Percentiles rank a stretch among this genome's conserved stretches.
Conservation (phyloP, 2,113 vertebrate genomes). For the Upupa epops region DNA sequence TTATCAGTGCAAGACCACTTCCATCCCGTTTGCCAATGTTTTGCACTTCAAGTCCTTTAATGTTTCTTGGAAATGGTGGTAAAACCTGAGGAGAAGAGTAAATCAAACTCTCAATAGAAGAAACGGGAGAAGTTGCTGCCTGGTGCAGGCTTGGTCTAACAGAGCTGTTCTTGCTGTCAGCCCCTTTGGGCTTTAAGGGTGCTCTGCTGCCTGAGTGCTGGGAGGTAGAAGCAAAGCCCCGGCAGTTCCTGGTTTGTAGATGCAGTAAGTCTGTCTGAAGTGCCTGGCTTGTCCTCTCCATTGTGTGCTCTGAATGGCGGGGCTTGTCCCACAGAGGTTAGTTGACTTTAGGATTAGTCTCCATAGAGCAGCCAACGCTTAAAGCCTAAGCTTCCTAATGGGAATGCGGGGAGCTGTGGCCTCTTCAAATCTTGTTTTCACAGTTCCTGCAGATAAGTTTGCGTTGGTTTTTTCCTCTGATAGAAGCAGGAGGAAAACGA, state of each 20-base stretch:
- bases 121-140: not conserved
- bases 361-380: not conserved
- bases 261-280: not conserved
- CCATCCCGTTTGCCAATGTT: not conserved
- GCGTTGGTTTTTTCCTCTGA: not conserved
- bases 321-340: not conserved
- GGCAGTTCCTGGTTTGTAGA: not conserved
- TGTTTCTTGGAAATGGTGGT: not conserved
- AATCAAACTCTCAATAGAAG: not conserved
- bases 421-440: constrained; percentile 33
- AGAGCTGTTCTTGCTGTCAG: not conserved
- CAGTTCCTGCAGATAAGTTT: not conserved
- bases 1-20: not conserved
- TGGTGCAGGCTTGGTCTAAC: not conserved
- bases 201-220: not conserved
- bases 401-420: not conserved
- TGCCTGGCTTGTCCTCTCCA: not conserved
- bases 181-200: no score
- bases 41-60: not conserved
- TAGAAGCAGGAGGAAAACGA: not conserved
- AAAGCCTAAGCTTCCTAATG: not conserved
- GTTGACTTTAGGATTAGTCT: constrained; percentile 23
- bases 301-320: not conserved
- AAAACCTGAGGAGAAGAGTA: not conserved
- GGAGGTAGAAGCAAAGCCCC: fast-evolving